A percentile compares a stretch with the other conserved stretches of the same genome.
Conservation (phyloP, 2,113 vertebrate species). For the Colossoma macropomum region DNA sequence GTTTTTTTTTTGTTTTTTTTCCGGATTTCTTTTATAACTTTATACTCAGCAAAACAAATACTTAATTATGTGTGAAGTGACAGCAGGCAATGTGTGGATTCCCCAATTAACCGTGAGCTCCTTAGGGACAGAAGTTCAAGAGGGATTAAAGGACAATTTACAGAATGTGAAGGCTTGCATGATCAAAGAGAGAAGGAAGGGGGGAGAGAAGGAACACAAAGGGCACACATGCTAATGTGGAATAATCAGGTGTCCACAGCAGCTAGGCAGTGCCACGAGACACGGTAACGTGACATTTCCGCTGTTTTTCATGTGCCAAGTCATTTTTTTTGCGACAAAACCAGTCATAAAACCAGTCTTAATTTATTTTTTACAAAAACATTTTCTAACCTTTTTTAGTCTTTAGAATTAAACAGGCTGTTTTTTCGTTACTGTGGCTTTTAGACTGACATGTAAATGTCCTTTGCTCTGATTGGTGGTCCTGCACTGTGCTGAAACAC, state of each 20-base stretch:
- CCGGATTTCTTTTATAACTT: not conserved
- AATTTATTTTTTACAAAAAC: not conserved
- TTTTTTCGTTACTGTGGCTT: too few species aligned
- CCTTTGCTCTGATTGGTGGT: too few species aligned
- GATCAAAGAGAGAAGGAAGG: conserved; percentile 19
- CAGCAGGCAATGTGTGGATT: not conserved
- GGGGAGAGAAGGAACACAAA: conserved; percentile 4
- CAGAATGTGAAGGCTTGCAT: conserved; percentile 10
- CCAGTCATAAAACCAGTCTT: not conserved
- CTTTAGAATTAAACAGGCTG: too few species aligned
- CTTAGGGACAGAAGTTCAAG: conserved; percentile 42
- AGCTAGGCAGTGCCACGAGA: conserved; percentile 16
- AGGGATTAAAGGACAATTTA: conserved; percentile 28
- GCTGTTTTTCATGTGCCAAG: not conserved
- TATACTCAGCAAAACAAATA: conserved; percentile 31
- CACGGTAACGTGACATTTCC: not conserved
- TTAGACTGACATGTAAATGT: too few species aligned
- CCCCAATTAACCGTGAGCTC: conserved; percentile 31
- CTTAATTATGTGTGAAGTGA: conserved; percentile 27
- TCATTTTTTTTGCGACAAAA: not conserved
- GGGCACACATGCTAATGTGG: conserved; percentile 41
- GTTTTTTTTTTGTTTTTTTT: not conserved
- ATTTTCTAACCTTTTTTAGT: too few species aligned
- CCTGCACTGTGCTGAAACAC: too few species aligned
- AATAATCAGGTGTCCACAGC: conserved; percentile 36